phyloP scores from a whole-genome alignment of 2,888 invertebrate genomes.

The Lasioglossum lativentre region DNA sequence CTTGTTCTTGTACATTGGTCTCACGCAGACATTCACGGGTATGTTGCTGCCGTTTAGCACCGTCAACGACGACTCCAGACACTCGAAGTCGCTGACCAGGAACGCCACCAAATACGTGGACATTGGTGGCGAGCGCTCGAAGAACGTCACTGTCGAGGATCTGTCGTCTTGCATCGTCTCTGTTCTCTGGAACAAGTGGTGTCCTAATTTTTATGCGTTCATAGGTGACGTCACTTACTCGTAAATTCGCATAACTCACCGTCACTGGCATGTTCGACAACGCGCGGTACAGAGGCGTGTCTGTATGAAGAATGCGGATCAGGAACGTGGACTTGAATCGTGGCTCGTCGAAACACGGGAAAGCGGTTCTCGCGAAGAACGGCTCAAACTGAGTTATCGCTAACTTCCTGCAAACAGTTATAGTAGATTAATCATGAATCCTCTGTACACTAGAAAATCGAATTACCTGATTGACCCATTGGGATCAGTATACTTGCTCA shows the following conservation, averaged over 20 bases:
- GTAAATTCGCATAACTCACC: constrained; percentile 16
- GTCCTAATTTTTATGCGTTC: background rate
- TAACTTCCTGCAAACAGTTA: constrained; percentile 34
- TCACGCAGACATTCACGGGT: constrained; percentile 42
- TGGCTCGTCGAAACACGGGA: constrained; percentile 62
- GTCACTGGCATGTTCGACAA: constrained; percentile 53
- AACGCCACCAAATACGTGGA: constrained; percentile 72
- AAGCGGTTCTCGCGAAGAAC: constrained; percentile 45
- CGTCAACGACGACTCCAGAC: constrained; percentile 52
- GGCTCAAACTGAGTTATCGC: constrained; percentile 57
- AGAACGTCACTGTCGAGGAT: constrained; percentile 41
- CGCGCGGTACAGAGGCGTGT: constrained; percentile 41
- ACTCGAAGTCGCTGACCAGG: constrained; percentile 69
- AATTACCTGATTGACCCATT: constrained; percentile 29
- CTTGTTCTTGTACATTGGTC: constrained; percentile 42
- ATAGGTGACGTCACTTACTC: too few relatives aligned
- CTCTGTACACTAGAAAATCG: background rate
- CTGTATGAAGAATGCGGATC: constrained; percentile 41
- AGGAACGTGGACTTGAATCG: constrained; percentile 48
- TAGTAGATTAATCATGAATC: background rate
- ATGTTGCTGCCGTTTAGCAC: constrained; percentile 59
- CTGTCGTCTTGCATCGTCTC: background rate
- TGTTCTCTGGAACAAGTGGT: constrained; percentile 9
- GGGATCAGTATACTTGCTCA: constrained; percentile 84
- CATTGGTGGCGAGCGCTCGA: constrained; percentile 67